Evolutionary conservation across 2,797 vertebrate genomes (phyloP).

Genomic region (Loriculus beryllinus): DNA sequence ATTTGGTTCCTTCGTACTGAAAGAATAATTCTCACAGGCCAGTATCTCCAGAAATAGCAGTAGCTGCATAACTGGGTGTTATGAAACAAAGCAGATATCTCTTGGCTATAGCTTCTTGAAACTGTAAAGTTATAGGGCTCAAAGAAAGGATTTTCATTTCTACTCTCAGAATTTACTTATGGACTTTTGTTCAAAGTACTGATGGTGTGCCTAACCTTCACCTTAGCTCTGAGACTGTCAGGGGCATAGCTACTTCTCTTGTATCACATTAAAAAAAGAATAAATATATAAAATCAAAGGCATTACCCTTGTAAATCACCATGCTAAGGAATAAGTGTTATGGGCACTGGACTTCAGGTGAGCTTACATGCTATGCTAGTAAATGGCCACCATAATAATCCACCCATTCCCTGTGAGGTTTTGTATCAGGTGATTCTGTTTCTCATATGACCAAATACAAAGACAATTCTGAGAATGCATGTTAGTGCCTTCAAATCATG

Average conservation of each 20-base stretch:
- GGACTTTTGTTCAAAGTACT: not conserved
- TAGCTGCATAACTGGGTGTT: not conserved
- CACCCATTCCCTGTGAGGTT: not conserved
- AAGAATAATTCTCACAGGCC: constrained; percentile 1
- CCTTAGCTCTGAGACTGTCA: not conserved
- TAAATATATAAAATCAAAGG: not conserved
- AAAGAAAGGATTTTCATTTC: not conserved
- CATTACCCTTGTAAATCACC: not conserved
- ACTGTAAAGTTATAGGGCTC: not conserved
- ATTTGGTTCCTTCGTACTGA: constrained; percentile 22
- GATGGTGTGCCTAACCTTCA: not conserved
- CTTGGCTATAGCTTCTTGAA: not conserved
- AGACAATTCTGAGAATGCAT: not conserved
- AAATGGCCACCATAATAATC: not conserved
- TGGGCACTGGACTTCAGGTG: not conserved
- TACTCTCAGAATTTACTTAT: not conserved
- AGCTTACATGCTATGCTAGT: not conserved
- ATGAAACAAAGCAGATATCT: constrained; percentile 6
- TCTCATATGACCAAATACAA: not conserved
- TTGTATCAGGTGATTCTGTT: not conserved
- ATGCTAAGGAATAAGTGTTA: not conserved
- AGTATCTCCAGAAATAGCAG: constrained; percentile 24
- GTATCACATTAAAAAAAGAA: not conserved
- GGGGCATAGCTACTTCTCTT: not conserved
- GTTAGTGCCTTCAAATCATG: not conserved